phyloP scores from a whole-genome alignment of 2,888 invertebrate genomes.

The Drosophila parthenogenetica region DNA sequence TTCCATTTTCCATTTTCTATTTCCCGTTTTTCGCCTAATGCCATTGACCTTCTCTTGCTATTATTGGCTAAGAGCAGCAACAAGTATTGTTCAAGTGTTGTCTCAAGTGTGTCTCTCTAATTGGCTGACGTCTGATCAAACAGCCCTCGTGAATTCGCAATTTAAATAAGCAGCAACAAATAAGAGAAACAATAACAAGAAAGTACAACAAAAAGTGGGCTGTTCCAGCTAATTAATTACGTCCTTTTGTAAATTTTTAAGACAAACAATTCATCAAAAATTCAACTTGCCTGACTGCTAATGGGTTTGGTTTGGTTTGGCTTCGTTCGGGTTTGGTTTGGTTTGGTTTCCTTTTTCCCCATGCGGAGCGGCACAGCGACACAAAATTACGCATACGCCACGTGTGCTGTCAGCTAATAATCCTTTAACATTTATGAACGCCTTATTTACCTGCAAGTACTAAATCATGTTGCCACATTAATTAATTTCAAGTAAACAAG shows the following conservation, averaged over 20 bases:
- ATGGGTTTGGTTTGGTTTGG: constrained; percentile 46
- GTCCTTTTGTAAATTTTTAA: constrained; percentile 74
- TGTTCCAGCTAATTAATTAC: constrained; percentile 73
- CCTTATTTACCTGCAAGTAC: constrained; percentile 77
- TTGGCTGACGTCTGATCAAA: constrained; percentile 70
- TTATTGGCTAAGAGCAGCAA: constrained; percentile 23
- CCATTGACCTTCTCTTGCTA: constrained; percentile 48
- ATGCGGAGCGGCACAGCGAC: background rate
- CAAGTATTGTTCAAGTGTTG: constrained; percentile 38
- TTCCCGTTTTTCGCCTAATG: constrained; percentile 12
- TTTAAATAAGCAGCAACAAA: constrained; percentile 52
- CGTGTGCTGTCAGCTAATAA: constrained; percentile 77
- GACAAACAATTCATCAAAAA: constrained; percentile 78
- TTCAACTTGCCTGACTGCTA: constrained; percentile 58
- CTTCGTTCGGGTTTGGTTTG: constrained; percentile 20
- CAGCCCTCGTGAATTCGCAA: constrained; percentile 54
- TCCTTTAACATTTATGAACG: constrained; percentile 79
- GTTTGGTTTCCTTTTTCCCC: constrained; percentile 8
- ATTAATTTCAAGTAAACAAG: constrained; percentile 77
- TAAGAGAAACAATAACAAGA: constrained; percentile 24
- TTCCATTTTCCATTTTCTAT: background rate
- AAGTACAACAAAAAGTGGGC: constrained; percentile 18
- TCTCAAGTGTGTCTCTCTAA: constrained; percentile 61
- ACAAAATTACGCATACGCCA: constrained; percentile 70
- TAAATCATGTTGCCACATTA: constrained; percentile 80